Evolutionary conservation across 2,113 vertebrate genomes (phyloP), one percentile per base, ranked within the genome.

Genomic region (Stictonetta naevosa): DNA sequence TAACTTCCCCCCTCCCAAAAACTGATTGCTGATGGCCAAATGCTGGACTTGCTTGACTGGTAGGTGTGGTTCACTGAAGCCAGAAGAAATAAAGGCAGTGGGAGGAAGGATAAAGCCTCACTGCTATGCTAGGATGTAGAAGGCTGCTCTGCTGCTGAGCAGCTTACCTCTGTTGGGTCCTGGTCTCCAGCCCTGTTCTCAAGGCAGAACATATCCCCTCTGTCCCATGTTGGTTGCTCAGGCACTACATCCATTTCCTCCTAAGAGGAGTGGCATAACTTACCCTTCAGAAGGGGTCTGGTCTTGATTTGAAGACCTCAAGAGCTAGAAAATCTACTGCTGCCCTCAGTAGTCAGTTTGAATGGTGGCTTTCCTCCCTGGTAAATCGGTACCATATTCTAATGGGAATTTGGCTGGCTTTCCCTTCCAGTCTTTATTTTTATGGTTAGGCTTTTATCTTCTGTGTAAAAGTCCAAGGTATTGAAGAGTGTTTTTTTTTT

Each of bases 251-350:
- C 59, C 52, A 7, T 10, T 50, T 76, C 50, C 78, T 83, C 84
- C 59, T 11, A 26, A 50, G 36, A 50, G 28, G 3, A 74, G 10
- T 48, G 55, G 17, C 76, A 44, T 56, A 13, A 67, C 55, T 46
- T 67, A 50, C 42, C 46, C 88, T 83, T 63, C 33, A n/a, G 75
- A 86, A 84, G 21, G 52, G 53, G 26, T 93, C 94, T 94, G 90
- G 74, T 92, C 96, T 97, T 73, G 53, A 93, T 96, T 92, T 94
- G 89, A 92, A 90, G 93, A 84, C 78, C 92, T 96, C 82, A 69
- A 68, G 71, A 92, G 67, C 84, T 92, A 88, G 75, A 92, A 94
- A 93, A 92, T 63, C 82, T 31, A 53, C 62, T 72, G 33, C 58
- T 90, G 75, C 92, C 72, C 82, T 94, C 72, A 69, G 77, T 73